Percentiles rank a stretch among this genome's conserved stretches.
These are phyloP conservation scores for Oncorhynchus clarkii DNA, from an alignment of 2,113 vertebrate species.

Conservation along the genomic window DNA sequence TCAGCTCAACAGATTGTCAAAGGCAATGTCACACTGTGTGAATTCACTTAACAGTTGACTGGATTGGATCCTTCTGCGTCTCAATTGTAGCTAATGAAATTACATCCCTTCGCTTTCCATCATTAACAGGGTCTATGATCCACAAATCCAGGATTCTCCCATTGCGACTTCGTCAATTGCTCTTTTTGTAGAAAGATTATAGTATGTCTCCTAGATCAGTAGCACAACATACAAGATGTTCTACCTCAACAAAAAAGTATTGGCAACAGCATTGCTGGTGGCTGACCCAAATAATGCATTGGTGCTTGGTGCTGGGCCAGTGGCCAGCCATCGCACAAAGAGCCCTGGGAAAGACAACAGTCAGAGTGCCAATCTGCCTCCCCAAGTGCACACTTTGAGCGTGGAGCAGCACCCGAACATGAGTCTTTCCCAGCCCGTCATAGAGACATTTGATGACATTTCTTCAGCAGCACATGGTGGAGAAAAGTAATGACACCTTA, in stretches of 20 bases:
- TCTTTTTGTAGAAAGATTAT: neutral
- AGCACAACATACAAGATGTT: neutral
- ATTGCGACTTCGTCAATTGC: too few species aligned
- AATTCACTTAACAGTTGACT: slow-evolving; percentile 1
- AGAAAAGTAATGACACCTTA: neutral
- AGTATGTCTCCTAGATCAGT: neutral
- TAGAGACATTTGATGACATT: neutral
- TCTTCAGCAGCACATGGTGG: neutral
- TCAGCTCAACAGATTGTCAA: neutral
- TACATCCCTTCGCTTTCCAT: neutral
- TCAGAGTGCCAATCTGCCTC: slow-evolving; percentile 8
- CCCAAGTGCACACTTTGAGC: slow-evolving; percentile 7
- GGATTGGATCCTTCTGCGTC: neutral
- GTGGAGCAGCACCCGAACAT: neutral
- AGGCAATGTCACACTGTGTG: neutral
- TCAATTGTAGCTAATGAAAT: neutral
- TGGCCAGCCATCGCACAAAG: slow-evolving; percentile 26
- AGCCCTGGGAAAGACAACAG: slow-evolving; percentile 10
- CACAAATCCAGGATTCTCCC: neutral
- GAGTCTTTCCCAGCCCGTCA: slow-evolving; percentile 9
- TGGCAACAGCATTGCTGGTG: slow-evolving; percentile 12
- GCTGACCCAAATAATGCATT: slow-evolving; percentile 43
- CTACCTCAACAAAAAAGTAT: neutral
- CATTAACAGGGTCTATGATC: neutral
- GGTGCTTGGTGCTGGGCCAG: slow-evolving; percentile 27